Base-by-base conservation (phyloP, 2,113 vertebrate genomes). In the Clarias magur region DNA sequence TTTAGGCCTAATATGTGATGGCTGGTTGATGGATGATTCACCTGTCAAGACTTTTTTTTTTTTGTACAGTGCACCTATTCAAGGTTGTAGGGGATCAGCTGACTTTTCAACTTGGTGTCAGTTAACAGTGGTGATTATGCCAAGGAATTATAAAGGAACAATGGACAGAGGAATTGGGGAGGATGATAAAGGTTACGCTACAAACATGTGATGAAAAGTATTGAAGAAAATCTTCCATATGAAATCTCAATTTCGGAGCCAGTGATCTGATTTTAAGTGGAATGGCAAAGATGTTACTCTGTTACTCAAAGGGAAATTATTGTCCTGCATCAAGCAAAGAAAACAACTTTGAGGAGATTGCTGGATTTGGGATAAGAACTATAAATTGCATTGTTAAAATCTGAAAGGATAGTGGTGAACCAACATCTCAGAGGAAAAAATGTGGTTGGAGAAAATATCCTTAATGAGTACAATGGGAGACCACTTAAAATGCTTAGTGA, bases 1-100 rank as follows among this genome's bases (percentile, higher is more conserved):
- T 86, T 86, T 57, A 21, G 72, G 7, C 11, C 7, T 85, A 60
- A 85, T 86, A 53, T 80, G 15, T 65, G 12, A 65, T 65, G 25
- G 34, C 23, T 53, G 34, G 17, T 80, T 80, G 17, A 60, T 60
- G 11, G 10, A 80, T 65, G 2, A 25, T 82, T 63, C 34, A 82
- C 13, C 63, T 23, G 21, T 21, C 2, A 63, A 53, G 60, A 25
- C 34, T 38, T 59, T 9, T 21, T 13, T 16, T 75, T 34, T 65
- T 19, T 12, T 80, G 27, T 48, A 54, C 34, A 63, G n/a, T 57
- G 27, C 57, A 23, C 42, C 57, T 42, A 70, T 85, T 65, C 13
- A 80, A 70, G 63, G 19, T 57, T 86, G 63, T 72, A 21, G 11
- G 34, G 23, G 1, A 48, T n/a, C 78, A 62, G 76, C 7, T 0